Evolutionary conservation across 2,888 invertebrate species (phyloP).

Genomic region (Cyrtodaria siliqua): DNA sequence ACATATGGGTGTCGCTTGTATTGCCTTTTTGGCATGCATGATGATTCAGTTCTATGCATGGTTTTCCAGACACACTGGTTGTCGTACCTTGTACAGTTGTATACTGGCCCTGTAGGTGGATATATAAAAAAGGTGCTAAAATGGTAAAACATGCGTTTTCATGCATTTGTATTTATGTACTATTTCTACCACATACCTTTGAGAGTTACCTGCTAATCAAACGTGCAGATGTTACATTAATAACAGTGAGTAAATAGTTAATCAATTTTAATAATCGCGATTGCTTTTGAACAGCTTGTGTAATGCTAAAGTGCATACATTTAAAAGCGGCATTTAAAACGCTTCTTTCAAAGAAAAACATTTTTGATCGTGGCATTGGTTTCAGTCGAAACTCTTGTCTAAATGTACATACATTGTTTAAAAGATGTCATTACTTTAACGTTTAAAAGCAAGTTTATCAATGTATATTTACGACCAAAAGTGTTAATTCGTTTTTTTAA

Average conservation of each 20-base stretch:
- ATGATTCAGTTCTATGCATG: slow-evolving; percentile 82
- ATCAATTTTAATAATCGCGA: no score
- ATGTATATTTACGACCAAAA: no score
- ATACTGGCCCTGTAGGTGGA: slow-evolving; percentile 52
- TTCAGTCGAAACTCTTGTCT: no score
- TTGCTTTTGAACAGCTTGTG: slow-evolving; percentile 9
- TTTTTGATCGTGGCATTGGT: no score
- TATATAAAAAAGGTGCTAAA: slow-evolving; percentile 55
- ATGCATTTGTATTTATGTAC: slow-evolving; percentile 11
- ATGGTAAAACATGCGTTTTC: slow-evolving; percentile 37
- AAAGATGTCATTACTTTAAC: no score
- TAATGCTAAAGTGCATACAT: slow-evolving; percentile 19
- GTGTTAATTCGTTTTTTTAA: no score
- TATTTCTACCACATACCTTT: no score
- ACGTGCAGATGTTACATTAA: no score
- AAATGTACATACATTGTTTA: no score
- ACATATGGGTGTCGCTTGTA: slow-evolving; percentile 96
- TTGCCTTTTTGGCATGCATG: slow-evolving; percentile 85
- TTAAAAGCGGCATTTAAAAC: slow-evolving; percentile 44
- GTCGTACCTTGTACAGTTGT: slow-evolving; percentile 44
- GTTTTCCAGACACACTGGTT: slow-evolving; percentile 63
- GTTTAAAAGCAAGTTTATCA: no score
- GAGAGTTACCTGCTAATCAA: no score
- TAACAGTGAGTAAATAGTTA: no score
- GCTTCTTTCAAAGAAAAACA: slow-evolving; percentile 46